Base-by-base conservation (phyloP, 2,113 vertebrate genomes). In the Crotalus helleri region DNA sequence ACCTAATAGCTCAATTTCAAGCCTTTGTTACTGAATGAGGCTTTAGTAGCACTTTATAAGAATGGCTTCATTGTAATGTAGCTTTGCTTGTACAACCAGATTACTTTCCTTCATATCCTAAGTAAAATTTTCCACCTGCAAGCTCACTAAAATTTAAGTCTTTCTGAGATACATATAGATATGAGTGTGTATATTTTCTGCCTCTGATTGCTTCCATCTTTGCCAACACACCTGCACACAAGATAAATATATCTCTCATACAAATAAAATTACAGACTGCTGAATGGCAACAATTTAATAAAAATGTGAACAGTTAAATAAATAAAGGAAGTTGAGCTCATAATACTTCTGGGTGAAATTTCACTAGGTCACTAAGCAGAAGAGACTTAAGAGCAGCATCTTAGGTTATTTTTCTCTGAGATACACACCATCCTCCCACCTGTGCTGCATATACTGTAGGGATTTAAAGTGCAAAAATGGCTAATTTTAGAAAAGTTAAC, bases 251-350 rank as follows among this genome's bases (percentile, higher is more conserved):
- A 2, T 49, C 95, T 96, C 95, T 96, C 95, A 94, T 93, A 91
- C 91, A 97, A 97, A 97, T 95, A 96, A 96, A 97, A 97, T 96
- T 95, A 96, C 95, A 95, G 95, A 94, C 96, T 97, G 95, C 95
- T 0, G 59, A 96, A 92, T 86, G 94, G 95, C 95, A 97, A 95
- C 92, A 95, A 93, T 91, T 96, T 97, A 97, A 97, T 97, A 96
- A 97, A 97, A 96, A 96, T 95, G 96, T 95, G 95, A 96, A 96
- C 93, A 95, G 95, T 97, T 97, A 97, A 97, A 96, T 96, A 97
- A 96, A 96, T 96, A 97, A 96, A 97, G 93, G 90, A 94, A 96
- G 95, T 96, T 92, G 93, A 95, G 94, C 95, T 97, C 91, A 94
- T 97, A 96, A 95, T 95, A 93, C 58, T 96, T 95, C 93, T 95